Conservation (phyloP, 2,113 vertebrate genomes). For the Rana temporaria region DNA sequence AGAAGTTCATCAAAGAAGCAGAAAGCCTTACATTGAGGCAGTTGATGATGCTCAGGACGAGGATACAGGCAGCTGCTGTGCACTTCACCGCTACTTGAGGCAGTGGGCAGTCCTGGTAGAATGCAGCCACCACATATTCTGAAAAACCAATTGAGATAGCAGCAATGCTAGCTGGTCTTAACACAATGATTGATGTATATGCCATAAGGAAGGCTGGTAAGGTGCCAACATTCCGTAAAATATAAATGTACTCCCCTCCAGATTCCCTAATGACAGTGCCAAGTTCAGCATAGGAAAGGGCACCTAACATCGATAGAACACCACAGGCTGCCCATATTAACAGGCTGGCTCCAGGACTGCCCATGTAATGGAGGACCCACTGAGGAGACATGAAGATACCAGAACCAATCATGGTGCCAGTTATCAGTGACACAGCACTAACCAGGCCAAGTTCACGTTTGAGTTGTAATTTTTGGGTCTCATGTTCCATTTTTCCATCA, state of each 20-base stretch:
- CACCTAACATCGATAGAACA: conserved; percentile 72
- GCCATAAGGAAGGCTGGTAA: conserved; percentile 79
- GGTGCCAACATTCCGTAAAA: conserved; percentile 78
- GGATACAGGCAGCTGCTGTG: conserved; percentile 70
- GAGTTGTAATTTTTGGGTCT: conserved; percentile 59
- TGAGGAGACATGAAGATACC: conserved; percentile 82
- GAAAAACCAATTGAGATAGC: conserved; percentile 79
- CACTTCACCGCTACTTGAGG: conserved; percentile 68
- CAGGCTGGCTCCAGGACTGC: conserved; percentile 81
- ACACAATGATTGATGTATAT: conserved; percentile 73
- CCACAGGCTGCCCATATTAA: conserved; percentile 80
- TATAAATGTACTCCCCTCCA: conserved; percentile 84
- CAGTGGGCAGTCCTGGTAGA: conserved; percentile 74
- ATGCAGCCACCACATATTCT: conserved; percentile 71
- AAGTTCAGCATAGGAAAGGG: conserved; percentile 80
- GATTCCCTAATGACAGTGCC: conserved; percentile 81
- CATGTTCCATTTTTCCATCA: background rate
- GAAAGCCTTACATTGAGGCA: conserved; percentile 74
- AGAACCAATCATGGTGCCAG: conserved; percentile 83
- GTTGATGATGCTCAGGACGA: conserved; percentile 73
- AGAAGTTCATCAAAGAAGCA: conserved; percentile 75
- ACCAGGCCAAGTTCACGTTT: conserved; percentile 69
- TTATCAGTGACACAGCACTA: conserved; percentile 74
- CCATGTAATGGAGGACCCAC: conserved; percentile 74
- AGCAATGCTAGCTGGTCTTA: conserved; percentile 73